Evolutionary conservation across 2,888 invertebrate genomes (phyloP).

Genomic region (Caradrina kadenii): DNA sequence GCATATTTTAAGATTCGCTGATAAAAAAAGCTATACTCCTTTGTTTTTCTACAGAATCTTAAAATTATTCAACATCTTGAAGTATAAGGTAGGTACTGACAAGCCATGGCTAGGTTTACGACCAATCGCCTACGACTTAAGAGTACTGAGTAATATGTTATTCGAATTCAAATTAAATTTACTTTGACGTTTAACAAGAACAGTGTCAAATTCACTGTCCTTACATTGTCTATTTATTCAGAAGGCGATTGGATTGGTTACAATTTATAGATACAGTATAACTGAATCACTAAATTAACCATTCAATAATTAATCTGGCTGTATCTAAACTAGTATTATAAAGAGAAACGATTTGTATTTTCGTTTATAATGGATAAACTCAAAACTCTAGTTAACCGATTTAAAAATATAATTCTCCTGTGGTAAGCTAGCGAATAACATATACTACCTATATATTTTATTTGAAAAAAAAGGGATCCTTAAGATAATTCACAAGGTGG

Average conservation of each 20-base stretch:
- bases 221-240: constrained; percentile 34
- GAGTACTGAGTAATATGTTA: constrained; percentile 49
- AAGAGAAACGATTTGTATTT: neutral
- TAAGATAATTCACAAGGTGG: too few relatives aligned
- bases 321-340: neutral
- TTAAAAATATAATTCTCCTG: too few relatives aligned
- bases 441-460: too few relatives aligned
- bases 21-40: neutral
- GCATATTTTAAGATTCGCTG: too few relatives aligned
- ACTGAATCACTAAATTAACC: neutral
- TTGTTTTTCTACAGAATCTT: neutral
- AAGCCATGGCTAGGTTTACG: constrained; percentile 26
- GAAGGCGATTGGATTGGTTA: constrained; percentile 17
- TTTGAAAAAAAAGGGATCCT: too few relatives aligned
- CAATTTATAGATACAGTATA: constrained; percentile 12
- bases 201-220: constrained; percentile 50
- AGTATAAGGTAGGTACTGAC: constrained; percentile 8
- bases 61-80: constrained; percentile 4
- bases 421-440: too few relatives aligned
- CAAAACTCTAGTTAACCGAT: too few relatives aligned
- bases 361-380: too few relatives aligned
- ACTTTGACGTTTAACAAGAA: constrained; percentile 53
- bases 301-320: neutral
- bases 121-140: constrained; percentile 32
- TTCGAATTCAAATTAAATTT: constrained; percentile 44